These are phyloP conservation scores for Pitta sordida DNA, from an alignment of 2,113 vertebrate species.

Conservation along the genomic window DNA sequence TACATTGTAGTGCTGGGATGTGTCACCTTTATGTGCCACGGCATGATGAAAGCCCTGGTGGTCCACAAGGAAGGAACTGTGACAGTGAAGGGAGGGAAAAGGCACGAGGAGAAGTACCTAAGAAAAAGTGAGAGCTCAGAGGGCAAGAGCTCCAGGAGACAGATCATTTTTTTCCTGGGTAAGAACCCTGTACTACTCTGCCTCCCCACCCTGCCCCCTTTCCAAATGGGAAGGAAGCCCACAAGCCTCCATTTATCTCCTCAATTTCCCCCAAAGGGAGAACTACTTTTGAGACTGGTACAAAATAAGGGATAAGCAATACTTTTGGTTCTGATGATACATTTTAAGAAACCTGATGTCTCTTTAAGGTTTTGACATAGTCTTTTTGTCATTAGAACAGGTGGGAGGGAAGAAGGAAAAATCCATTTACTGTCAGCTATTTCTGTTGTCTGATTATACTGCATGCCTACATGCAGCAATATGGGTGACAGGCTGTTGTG, in stretches of 20 bases:
- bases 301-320: neutral
- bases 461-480: neutral
- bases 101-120: neutral
- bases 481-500: neutral
- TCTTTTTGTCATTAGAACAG: neutral
- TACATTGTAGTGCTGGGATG: constrained; percentile 82
- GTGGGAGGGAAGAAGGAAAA: neutral
- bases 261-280: neutral
- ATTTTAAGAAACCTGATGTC: neutral
- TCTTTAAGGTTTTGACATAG: neutral
- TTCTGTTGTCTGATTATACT: neutral
- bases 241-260: neutral
- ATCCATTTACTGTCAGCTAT: neutral
- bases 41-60: constrained; percentile 83
- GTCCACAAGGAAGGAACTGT: constrained; percentile 46
- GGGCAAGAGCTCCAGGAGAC: constrained; percentile 78
- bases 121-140: constrained; percentile 73
- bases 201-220: neutral
- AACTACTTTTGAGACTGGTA: neutral
- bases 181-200: constrained; percentile 22
- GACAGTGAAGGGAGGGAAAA: neutral
- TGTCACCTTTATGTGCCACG: constrained; percentile 88
- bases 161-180: constrained; percentile 88
- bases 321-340: neutral
- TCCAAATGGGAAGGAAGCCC: neutral